These are phyloP conservation scores for Agapornis canus DNA, from an alignment of 2,797 vertebrate genomes.

Conservation along the genomic window DNA sequence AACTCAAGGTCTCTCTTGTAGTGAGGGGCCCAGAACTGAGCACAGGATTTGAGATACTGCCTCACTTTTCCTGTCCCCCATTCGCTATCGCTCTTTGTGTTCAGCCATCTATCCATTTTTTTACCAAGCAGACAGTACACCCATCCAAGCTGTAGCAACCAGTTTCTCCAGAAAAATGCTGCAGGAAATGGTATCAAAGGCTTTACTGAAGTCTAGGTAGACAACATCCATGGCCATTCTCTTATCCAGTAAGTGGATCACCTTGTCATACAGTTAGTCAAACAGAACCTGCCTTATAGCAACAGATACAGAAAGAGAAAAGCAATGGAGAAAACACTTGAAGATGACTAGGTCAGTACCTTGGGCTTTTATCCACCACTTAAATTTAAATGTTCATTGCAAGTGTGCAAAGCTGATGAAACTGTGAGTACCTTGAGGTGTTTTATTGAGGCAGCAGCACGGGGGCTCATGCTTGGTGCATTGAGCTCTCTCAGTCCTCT, in stretches of 20 bases:
- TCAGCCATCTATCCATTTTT: neutral
- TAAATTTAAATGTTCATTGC: neutral
- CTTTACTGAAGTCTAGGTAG: neutral
- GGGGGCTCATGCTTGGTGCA: neutral
- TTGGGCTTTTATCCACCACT: neutral
- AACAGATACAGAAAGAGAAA: neutral
- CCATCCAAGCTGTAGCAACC: neutral
- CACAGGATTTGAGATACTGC: neutral
- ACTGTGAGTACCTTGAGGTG: neutral
- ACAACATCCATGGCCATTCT: neutral
- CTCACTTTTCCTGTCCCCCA: neutral
- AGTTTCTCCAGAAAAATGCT: neutral
- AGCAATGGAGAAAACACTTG: neutral
- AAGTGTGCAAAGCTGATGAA: neutral
- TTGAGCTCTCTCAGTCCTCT: neutral
- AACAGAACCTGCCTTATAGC: neutral
- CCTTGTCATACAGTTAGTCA: neutral
- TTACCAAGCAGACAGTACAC: neutral
- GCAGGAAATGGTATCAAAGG: neutral
- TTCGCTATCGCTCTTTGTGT: neutral
- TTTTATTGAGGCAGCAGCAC: neutral
- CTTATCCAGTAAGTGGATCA: neutral
- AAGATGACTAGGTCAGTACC: neutral
- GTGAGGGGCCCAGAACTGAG: neutral
- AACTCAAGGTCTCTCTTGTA: neutral